Conservation (phyloP, 2,113 vertebrate species). For the Ochotona princeps region DNA sequence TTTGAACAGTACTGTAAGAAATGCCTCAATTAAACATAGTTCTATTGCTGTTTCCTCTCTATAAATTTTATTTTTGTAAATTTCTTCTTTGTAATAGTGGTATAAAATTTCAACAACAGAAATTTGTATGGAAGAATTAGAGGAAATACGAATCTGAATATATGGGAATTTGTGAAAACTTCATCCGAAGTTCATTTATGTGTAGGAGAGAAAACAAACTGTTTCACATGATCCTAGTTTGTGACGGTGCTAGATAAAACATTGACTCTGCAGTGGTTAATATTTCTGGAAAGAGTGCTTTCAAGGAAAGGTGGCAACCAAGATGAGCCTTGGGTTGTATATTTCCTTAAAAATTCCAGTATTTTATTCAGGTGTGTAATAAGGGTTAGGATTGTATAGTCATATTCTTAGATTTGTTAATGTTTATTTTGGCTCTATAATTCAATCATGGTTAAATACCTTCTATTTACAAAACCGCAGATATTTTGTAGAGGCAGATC, state of each 20-base stretch:
- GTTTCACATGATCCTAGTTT: neutral
- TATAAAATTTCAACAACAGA: neutral
- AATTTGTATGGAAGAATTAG: slow-evolving; percentile 5
- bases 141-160: neutral
- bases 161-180: slow-evolving; percentile 4
- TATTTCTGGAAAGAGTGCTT: neutral
- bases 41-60: neutral
- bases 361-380: neutral
- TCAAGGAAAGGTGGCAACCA: neutral
- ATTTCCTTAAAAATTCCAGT: neutral
- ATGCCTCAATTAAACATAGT: neutral
- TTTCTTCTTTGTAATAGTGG: no score
- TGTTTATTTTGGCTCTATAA: neutral
- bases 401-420: neutral
- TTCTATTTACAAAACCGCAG: slow-evolving; percentile 19
- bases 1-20: slow-evolving; percentile 29
- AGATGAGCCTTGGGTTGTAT: neutral
- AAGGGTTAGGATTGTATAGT: neutral
- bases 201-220: neutral
- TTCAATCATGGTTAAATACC: neutral
- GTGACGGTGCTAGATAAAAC: neutral
- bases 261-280: neutral
- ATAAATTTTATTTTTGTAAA: neutral
- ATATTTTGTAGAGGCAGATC: neutral
- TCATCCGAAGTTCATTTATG: neutral